Percentiles rank a stretch among this genome's conserved stretches.
phyloP scores from a whole-genome alignment of 2,113 vertebrate genomes.

The Periophthalmus modestus region DNA sequence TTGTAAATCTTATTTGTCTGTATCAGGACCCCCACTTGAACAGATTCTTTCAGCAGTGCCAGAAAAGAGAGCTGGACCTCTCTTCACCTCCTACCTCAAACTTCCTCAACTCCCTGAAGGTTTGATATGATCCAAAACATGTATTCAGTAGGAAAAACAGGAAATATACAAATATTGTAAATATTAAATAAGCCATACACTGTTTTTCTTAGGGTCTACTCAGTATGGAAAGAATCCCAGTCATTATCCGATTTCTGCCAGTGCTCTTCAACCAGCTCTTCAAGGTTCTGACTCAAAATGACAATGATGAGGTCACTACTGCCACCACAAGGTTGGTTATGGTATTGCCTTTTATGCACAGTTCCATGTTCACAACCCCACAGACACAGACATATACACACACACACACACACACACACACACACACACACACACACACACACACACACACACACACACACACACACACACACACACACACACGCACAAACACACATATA shows the following conservation, averaged over 20 bases:
- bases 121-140: constrained; percentile 59
- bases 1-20: not conserved
- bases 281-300: constrained; percentile 89
- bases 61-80: constrained; percentile 90
- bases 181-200: constrained; percentile 11
- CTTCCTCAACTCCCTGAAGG: constrained; percentile 91
- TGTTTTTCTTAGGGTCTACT: constrained; percentile 83
- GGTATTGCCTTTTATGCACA: constrained; percentile 7
- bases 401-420: not conserved
- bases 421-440: too few species aligned
- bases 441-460: too few species aligned
- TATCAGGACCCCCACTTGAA: constrained; percentile 92
- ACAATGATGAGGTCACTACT: constrained; percentile 86
- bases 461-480: too few species aligned
- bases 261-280: constrained; percentile 95
- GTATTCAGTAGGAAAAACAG: not conserved
- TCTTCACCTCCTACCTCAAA: constrained; percentile 89
- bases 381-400: too few species aligned
- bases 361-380: not conserved
- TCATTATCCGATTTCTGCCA: constrained; percentile 94
- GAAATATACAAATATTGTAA: constrained; percentile 1
- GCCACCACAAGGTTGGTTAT: constrained; percentile 86
- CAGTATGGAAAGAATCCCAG: constrained; percentile 92
- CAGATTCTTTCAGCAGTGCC: constrained; percentile 95
- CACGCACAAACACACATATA: too few species aligned